phyloP scores from a whole-genome alignment of 2,888 invertebrate species.

The Trichogramma dendrolimi region DNA sequence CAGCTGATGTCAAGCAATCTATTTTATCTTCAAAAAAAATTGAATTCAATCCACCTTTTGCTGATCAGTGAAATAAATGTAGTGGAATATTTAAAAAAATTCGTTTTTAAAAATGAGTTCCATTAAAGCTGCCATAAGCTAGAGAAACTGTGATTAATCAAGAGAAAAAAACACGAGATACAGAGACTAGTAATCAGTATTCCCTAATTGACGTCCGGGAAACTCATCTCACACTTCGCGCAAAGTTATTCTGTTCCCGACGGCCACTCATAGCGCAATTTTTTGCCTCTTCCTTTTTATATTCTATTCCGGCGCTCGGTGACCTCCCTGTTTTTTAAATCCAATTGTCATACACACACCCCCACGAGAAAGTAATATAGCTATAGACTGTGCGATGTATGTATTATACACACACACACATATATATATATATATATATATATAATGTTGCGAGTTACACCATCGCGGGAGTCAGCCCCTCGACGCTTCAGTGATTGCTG shows the following conservation, averaged over 20 bases:
- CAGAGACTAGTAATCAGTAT: constrained; percentile 12
- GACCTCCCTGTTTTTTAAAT: constrained; percentile 19
- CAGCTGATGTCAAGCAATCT: too few relatives aligned
- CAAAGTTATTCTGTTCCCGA: constrained; percentile 8
- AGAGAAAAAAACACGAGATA: constrained; percentile 15
- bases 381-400: too few relatives aligned
- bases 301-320: not conserved
- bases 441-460: constrained; percentile 2
- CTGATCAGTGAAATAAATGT: too few relatives aligned
- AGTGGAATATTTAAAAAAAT: too few relatives aligned
- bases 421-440: not conserved
- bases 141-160: not conserved
- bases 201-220: constrained; percentile 17
- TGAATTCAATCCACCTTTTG: too few relatives aligned
- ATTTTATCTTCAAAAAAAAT: too few relatives aligned
- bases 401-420: not conserved
- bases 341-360: constrained; percentile 23
- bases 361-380: not conserved
- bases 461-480: not conserved
- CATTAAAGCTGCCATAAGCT: too few relatives aligned
- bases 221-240: constrained; percentile 1
- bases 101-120: too few relatives aligned
- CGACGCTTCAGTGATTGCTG: constrained; percentile 48
- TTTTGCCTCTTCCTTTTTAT: constrained; percentile 1
- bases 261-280: constrained; percentile 11